Conservation (phyloP, 1,140 invertebrate genomes). For the Drosophila ercepeae region DNA sequence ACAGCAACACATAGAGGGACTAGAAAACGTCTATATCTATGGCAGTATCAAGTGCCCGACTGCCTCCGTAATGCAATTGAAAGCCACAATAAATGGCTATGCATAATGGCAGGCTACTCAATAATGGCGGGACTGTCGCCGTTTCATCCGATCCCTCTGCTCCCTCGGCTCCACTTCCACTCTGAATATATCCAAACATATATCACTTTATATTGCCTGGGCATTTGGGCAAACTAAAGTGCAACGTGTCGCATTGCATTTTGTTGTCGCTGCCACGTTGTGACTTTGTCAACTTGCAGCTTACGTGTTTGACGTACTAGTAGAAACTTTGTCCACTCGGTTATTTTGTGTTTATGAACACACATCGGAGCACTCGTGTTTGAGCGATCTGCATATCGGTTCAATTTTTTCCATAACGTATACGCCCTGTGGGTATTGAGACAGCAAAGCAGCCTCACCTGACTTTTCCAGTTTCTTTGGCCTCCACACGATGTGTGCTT, state of each 20-base stretch:
- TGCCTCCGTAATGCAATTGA: conserved; percentile 49
- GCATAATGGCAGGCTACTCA: conserved; percentile 67
- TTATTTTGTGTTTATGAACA: conserved; percentile 42
- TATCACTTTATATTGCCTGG: conserved; percentile 34
- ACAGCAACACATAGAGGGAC: neutral
- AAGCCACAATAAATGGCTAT: conserved; percentile 67
- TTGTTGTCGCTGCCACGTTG: conserved; percentile 28
- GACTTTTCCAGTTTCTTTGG: neutral
- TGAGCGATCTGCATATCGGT: conserved; percentile 8
- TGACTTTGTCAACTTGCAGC: conserved; percentile 32
- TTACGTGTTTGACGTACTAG: conserved; percentile 57
- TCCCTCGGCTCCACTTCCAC: conserved; percentile 9
- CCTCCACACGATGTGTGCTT: conserved; percentile 11
- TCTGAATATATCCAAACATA: conserved; percentile 14
- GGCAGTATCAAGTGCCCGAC: conserved; percentile 27
- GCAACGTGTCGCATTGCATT: conserved; percentile 54
- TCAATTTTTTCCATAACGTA: conserved; percentile 35
- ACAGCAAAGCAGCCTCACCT: conserved; percentile 15
- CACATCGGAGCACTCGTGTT: neutral
- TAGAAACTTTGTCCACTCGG: conserved; percentile 30
- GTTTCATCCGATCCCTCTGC: neutral
- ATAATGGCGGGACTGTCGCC: conserved; percentile 21
- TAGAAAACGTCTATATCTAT: conserved; percentile 17
- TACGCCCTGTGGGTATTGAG: conserved; percentile 33
- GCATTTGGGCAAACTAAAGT: conserved; percentile 35